Percentiles rank a stretch among this genome's conserved stretches.
Evolutionary conservation across 2,113 vertebrate species (phyloP).

Genomic region (Oenanthe oenanthe): DNA sequence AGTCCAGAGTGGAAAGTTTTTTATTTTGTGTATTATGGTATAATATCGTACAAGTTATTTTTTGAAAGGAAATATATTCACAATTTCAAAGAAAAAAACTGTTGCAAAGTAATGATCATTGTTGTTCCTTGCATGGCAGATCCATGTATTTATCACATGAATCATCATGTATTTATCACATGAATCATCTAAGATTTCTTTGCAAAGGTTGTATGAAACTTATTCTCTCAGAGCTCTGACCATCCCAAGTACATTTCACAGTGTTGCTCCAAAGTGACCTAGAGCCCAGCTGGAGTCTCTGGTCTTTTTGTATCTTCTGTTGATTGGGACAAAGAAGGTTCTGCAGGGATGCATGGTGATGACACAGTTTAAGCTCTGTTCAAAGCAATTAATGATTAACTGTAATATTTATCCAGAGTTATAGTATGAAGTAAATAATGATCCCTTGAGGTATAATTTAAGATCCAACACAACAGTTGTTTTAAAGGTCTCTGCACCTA

Average conservation of each 20-base stretch:
- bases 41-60: background rate
- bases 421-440: background rate
- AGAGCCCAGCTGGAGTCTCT: background rate
- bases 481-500: background rate
- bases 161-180: background rate
- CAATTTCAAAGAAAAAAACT: background rate
- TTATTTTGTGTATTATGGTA: background rate
- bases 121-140: background rate
- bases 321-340: background rate
- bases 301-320: background rate
- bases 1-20: background rate
- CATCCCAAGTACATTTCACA: background rate
- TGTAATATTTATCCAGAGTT: background rate
- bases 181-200: too few species aligned
- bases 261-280: background rate
- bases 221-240: background rate
- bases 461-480: background rate
- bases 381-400: background rate
- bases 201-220: too few species aligned
- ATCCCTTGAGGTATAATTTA: background rate
- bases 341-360: background rate
- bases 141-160: background rate
- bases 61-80: slow-evolving; percentile 26
- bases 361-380: background rate
- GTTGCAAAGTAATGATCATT: background rate